Base-by-base conservation (phyloP, 1,140 invertebrate species). In the Zophobas morio region DNA sequence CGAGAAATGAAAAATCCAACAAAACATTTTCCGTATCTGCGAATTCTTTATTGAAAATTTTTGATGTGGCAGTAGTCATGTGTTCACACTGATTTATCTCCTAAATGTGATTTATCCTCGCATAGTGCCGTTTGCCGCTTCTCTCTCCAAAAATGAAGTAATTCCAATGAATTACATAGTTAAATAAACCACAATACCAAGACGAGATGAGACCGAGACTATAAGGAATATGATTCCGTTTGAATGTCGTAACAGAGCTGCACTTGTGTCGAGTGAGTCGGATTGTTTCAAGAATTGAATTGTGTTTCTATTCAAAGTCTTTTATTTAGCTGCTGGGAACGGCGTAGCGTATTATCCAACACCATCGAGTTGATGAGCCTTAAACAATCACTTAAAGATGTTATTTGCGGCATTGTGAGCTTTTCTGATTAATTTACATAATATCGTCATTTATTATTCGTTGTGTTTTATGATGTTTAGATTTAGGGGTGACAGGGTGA, bases 211-310 rank as follows among this genome's bases (percentile, higher is more conserved):
- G 39, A 66, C 39, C 34, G 37, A 60, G 56, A 37, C 56, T 42
- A 5, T 20, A 66, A 66, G 39, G 60, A 66, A 66, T 66, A 66
- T 66, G 60, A 66, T 66, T 66, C 60, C 60, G 1, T 40, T 39
- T 66, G 60, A 66, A 66, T 66, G 60, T 66, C 39, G 60, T 66
- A 66, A 66, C 60, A 20, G 60, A 66, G 60, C 60, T 66, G 37
- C 60, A 66, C 60, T 66, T 42, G 60, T 66, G 60, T 32, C 39
- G 39, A 66, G 60, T 63, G 39, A 42, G 39, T 46, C 32, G 60
- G 60, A 66, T 66, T 66, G 60, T 66, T 66, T 66, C 60, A 66
- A 66, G 60, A 42, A 66, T 66, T 66, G 39, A 66, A 66, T 66
- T 66, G 60, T 66, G 60, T 66, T 32, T 42, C 60, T 66, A 42